Percentiles rank a stretch among this genome's conserved stretches.
Conservation (phyloP, 2,888 invertebrate genomes). For the Cetonia aurata region DNA sequence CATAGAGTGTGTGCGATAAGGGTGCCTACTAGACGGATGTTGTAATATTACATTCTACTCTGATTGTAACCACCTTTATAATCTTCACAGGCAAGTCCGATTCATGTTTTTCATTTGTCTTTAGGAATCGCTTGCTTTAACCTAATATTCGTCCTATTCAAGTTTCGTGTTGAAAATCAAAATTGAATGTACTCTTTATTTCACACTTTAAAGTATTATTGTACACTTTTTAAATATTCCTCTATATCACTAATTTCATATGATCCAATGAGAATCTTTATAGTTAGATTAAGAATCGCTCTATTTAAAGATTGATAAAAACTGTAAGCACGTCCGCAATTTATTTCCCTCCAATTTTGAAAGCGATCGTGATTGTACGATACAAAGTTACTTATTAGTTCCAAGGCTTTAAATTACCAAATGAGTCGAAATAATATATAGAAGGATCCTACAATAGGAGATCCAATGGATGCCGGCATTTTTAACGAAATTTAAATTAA, state of each 20-base stretch:
- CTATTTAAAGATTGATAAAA: no score
- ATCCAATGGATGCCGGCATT: conserved; percentile 58
- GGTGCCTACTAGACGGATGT: no score
- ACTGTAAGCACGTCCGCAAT: background rate
- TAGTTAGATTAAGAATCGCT: no score
- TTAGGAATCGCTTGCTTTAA: conserved; percentile 11
- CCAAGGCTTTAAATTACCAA: conserved; percentile 58
- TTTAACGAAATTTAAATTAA: conserved; percentile 53
- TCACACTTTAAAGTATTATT: conserved; percentile 55
- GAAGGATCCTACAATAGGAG: conserved; percentile 55
- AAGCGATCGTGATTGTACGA: background rate
- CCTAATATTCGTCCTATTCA: conserved; percentile 39
- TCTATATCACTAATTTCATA: conserved; percentile 59
- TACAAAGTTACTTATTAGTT: conserved; percentile 55
- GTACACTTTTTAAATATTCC: conserved; percentile 46
- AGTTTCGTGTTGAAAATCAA: conserved; percentile 32
- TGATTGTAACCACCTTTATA: conserved; percentile 45
- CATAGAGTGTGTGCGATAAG: conserved; percentile 46
- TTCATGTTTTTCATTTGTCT: conserved; percentile 15
- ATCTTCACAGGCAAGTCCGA: conserved; percentile 44
- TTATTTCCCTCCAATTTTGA: background rate
- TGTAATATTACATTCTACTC: conserved; percentile 54
- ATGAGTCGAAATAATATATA: conserved; percentile 59
- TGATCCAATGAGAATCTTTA: no score
- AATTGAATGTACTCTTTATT: conserved; percentile 34